Percentiles rank a stretch among this genome's conserved stretches.
phyloP scores from a whole-genome alignment of 2,797 vertebrate genomes.

The Lepilemur septentrionalis region DNA sequence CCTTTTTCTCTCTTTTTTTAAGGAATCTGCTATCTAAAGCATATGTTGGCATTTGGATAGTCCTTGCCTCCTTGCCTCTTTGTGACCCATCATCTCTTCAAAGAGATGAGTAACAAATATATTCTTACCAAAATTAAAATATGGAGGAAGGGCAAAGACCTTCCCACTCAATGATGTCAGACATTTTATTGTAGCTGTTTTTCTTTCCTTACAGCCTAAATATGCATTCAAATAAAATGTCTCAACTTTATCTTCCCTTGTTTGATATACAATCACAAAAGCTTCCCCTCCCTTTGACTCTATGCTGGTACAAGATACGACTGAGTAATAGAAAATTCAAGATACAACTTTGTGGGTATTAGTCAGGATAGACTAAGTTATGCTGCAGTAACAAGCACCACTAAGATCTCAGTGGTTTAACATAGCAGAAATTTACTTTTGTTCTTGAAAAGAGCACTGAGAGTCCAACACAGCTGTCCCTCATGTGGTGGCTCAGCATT shows the following conservation, averaged over 20 bases:
- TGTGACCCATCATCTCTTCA: not conserved
- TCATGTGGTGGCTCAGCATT: not conserved
- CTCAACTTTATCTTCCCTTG: not conserved
- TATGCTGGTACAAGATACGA: not conserved
- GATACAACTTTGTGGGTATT: not conserved
- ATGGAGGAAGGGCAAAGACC: not conserved
- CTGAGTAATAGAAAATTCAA: not conserved
- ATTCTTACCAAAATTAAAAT: slow-evolving; percentile 31
- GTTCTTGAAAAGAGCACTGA: not conserved
- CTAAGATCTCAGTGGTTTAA: not conserved
- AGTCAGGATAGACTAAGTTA: not conserved
- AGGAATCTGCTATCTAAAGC: not conserved
- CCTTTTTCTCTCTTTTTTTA: not conserved
- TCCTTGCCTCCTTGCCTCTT: not conserved
- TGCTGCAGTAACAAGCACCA: not conserved
- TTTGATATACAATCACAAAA: not conserved
- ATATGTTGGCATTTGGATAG: not conserved
- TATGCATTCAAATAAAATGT: not conserved
- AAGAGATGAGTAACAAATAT: not conserved
- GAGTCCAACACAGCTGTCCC: not conserved
- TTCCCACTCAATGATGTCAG: not conserved
- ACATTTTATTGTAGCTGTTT: not conserved
- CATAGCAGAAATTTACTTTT: not conserved
- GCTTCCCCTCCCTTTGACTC: not conserved
- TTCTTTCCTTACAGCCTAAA: not conserved